A percentile compares a stretch with the other conserved stretches of the same genome.
phyloP scores from a whole-genome alignment of 1,140 invertebrate species.

The Formica exsecta region DNA sequence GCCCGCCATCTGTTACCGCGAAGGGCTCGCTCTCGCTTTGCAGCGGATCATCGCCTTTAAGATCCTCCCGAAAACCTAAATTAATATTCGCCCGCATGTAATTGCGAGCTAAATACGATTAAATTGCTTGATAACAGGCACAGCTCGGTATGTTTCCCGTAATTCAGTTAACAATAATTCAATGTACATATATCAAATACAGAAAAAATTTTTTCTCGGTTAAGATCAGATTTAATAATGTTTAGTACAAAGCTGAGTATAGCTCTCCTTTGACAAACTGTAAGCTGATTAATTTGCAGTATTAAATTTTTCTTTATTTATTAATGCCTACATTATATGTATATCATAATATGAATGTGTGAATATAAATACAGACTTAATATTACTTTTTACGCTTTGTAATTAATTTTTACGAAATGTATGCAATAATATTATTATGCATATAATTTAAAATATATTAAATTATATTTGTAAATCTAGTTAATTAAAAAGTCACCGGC shows the following conservation, averaged over 20 bases:
- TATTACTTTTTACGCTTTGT: constrained; percentile 10
- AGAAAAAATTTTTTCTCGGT: neutral
- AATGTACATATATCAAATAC: neutral
- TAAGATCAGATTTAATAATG: neutral
- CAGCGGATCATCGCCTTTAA: constrained; percentile 24
- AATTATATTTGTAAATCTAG: neutral
- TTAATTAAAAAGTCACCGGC: neutral
- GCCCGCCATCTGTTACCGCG: neutral
- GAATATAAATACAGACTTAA: constrained; percentile 20
- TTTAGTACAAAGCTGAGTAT: neutral
- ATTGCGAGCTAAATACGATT: constrained; percentile 16
- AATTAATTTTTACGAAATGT: constrained; percentile 19
- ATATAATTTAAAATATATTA: neutral
- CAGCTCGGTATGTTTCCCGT: neutral
- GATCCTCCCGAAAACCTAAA: constrained; percentile 7
- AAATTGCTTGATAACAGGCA: neutral
- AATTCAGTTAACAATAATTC: neutral
- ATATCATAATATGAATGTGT: neutral
- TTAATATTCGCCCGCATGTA: constrained; percentile 6
- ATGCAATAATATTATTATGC: neutral
- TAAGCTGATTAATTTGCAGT: neutral
- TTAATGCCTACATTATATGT: neutral
- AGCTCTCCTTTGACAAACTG: neutral
- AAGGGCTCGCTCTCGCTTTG: neutral
- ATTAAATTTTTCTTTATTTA: neutral